Evolutionary conservation across 1,140 invertebrate species (phyloP).

Genomic region (Pemphigus obesinymphae): DNA sequence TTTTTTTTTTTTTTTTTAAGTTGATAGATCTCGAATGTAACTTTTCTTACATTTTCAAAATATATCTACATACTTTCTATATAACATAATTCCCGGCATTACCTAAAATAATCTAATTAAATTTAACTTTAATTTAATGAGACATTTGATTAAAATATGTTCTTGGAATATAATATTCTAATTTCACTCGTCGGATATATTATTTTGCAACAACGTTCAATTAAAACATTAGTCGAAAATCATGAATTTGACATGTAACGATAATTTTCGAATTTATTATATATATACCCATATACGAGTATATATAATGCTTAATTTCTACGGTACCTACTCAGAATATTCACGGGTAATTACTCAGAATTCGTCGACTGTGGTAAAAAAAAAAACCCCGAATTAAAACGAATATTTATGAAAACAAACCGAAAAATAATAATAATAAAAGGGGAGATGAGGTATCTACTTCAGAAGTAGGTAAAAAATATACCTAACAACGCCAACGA

Average conservation of each 20-base stretch:
- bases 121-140: no score
- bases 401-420: not conserved
- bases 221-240: not conserved
- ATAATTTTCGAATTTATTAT: no score
- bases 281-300: not conserved
- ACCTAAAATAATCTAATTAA: no score
- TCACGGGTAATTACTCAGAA: not conserved
- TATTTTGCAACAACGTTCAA: not conserved
- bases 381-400: not conserved
- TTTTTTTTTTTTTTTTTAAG: no score
- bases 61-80: no score
- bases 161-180: no score
- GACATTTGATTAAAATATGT: no score
- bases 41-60: no score
- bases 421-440: conserved; percentile 1
- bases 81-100: no score
- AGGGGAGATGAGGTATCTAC: not conserved
- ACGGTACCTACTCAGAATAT: not conserved
- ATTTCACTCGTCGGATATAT: no score
- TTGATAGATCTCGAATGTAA: no score
- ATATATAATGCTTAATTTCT: not conserved
- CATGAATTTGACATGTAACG: not conserved
- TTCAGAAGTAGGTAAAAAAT: conserved; percentile 11
- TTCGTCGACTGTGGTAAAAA: not conserved
- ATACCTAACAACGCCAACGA: not conserved